A percentile compares a stretch with the other conserved stretches of the same genome.
phyloP scores from a whole-genome alignment of 2,888 invertebrate genomes.

The Pogonocherus hispidulus region DNA sequence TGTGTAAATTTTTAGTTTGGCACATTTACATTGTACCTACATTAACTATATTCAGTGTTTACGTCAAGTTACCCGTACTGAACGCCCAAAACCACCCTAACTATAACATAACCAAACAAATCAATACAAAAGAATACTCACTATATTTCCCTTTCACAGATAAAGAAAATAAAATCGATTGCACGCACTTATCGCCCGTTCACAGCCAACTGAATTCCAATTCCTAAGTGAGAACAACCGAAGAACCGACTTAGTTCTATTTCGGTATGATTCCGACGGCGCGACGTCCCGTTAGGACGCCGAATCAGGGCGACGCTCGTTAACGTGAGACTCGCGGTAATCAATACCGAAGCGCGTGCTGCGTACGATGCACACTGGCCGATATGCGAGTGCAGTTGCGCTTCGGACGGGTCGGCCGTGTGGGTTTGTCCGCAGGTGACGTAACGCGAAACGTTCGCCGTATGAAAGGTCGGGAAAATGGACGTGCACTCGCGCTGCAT shows the following conservation, averaged over 20 bases:
- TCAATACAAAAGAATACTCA: slow-evolving; percentile 1
- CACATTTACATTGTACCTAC: no score
- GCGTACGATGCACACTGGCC: slow-evolving; percentile 15
- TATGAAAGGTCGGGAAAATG: not conserved
- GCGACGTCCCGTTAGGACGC: slow-evolving; percentile 24
- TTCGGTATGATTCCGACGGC: slow-evolving; percentile 25
- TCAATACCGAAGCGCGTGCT: slow-evolving; percentile 26
- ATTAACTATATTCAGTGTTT: no score
- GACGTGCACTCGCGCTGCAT: no score
- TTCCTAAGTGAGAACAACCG: slow-evolving; percentile 12
- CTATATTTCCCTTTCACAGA: slow-evolving; percentile 2
- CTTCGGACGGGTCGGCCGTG: not conserved
- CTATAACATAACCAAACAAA: no score
- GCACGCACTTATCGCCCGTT: slow-evolving; percentile 25
- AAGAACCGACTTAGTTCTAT: slow-evolving; percentile 35
- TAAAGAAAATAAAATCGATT: slow-evolving; percentile 6
- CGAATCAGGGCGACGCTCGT: slow-evolving; percentile 20
- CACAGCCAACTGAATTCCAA: slow-evolving; percentile 16
- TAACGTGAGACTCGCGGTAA: slow-evolving; percentile 21
- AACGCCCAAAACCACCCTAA: no score
- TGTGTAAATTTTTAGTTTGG: no score
- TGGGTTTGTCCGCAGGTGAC: slow-evolving; percentile 7
- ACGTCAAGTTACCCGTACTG: no score
- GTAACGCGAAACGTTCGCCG: not conserved
- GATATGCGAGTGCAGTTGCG: slow-evolving; percentile 11